Conservation (phyloP, 2,888 invertebrate genomes). For the Julus scandinavius region DNA sequence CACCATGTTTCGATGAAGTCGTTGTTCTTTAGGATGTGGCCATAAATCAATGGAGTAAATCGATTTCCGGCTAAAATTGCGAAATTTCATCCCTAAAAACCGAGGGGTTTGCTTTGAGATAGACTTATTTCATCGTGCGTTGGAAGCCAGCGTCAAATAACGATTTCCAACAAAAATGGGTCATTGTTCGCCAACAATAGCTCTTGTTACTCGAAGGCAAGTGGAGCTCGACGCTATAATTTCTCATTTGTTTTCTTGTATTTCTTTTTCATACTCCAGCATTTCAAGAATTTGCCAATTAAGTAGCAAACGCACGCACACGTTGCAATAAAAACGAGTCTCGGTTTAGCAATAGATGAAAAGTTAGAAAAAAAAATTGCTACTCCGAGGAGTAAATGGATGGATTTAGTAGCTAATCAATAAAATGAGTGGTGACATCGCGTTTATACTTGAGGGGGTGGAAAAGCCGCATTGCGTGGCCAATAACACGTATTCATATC, state of each 20-base stretch:
- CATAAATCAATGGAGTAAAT: neutral
- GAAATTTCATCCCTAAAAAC: neutral
- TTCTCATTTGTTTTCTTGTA: neutral
- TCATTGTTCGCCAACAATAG: constrained; percentile 3
- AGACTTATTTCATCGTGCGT: neutral
- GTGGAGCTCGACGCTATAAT: neutral
- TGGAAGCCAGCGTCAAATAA: neutral
- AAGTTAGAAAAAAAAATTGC: neutral
- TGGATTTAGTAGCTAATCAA: constrained; percentile 14
- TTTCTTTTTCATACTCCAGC: neutral
- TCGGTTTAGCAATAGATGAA: neutral
- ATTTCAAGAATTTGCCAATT: constrained; percentile 22
- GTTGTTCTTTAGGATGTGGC: no score
- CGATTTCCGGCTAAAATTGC: neutral
- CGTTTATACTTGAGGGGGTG: neutral
- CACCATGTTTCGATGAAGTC: no score
- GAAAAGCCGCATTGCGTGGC: constrained; percentile 17
- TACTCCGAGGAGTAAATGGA: neutral
- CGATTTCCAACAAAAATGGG: neutral
- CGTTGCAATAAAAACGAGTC: neutral
- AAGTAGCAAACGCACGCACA: neutral
- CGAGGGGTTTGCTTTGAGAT: neutral
- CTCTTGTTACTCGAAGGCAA: neutral
- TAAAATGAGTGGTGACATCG: constrained; percentile 35
- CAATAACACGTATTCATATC: neutral